A percentile compares a stretch with the other conserved stretches of the same genome.
phyloP scores from a whole-genome alignment of 2,113 vertebrate species.

The Tretioscincus oriximinensis region DNA sequence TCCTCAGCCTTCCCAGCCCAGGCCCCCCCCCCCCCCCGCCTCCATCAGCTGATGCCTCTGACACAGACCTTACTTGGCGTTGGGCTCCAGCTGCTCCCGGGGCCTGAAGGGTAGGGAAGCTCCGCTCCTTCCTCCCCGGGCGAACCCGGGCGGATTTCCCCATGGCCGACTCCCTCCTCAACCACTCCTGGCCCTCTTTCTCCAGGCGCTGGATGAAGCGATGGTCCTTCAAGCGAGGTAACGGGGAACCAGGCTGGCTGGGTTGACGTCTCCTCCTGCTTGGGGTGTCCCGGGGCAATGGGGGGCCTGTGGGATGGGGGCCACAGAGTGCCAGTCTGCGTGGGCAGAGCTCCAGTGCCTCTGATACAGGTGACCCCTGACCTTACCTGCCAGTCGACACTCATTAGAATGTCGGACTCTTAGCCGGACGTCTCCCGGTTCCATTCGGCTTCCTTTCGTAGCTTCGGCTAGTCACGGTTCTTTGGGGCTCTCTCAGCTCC shows the following conservation, averaged over 20 bases:
- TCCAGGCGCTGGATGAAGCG: conserved; percentile 94
- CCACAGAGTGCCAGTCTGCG: no score
- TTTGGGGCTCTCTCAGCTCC: no score
- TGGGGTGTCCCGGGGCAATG: not conserved
- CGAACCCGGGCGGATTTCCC: not conserved
- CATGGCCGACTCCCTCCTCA: conserved; percentile 89
- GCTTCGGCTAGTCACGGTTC: no score
- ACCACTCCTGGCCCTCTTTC: conserved; percentile 96
- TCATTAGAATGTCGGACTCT: no score
- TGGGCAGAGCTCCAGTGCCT: not conserved
- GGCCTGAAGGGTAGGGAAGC: conserved; percentile 60
- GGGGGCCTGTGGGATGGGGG: no score
- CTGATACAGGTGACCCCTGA: no score
- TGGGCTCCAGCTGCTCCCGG: conserved; percentile 44
- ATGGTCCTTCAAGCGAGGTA: conserved; percentile 96
- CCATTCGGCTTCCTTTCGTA: no score
- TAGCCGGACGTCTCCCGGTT: no score
- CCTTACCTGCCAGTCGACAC: no score
- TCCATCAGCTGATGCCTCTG: conserved; percentile 58
- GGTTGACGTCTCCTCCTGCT: not conserved
- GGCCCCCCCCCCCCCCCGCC: conserved; percentile 31
- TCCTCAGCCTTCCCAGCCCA: no score
- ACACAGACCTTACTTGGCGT: conserved; percentile 67
- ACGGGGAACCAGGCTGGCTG: not conserved
- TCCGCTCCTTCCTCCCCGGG: not conserved